phyloP scores from a whole-genome alignment of 2,113 vertebrate species.

The Bos indicus region DNA sequence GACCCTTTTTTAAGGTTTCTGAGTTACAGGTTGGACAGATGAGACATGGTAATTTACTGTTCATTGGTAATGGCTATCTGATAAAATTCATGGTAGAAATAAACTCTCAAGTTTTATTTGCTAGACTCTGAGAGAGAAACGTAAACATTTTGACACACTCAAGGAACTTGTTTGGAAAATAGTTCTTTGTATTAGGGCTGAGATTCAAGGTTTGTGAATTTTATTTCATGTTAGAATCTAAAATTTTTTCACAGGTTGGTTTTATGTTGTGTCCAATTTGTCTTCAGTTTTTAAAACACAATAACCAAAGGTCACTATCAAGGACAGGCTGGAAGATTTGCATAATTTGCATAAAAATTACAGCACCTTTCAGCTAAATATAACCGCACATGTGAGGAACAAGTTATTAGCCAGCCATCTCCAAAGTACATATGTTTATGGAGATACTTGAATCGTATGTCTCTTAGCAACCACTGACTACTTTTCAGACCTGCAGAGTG shows the following conservation, averaged over 20 bases:
- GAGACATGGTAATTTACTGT: background rate
- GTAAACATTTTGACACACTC: constrained; percentile 42
- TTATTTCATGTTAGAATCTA: constrained; percentile 33
- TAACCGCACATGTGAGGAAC: constrained; percentile 72
- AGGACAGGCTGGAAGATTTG: constrained; percentile 58
- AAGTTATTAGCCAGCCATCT: constrained; percentile 77
- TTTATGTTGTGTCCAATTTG: constrained; percentile 27
- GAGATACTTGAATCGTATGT: constrained; percentile 75
- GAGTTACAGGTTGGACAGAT: background rate
- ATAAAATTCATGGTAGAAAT: constrained; percentile 15
- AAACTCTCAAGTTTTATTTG: background rate
- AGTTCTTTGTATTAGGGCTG: constrained; percentile 11
- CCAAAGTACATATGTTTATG: constrained; percentile 69
- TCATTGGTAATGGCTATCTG: background rate
- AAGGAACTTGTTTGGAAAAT: constrained; percentile 39
- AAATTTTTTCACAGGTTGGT: constrained; percentile 6
- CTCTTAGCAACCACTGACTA: constrained; percentile 82
- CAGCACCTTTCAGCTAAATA: constrained; percentile 64
- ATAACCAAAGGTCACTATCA: constrained; percentile 69
- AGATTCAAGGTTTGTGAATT: constrained; percentile 28
- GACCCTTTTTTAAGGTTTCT: background rate
- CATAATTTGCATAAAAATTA: constrained; percentile 69
- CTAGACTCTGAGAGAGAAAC: constrained; percentile 31
- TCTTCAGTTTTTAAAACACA: constrained; percentile 63
- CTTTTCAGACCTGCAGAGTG: constrained; percentile 70